These are phyloP conservation scores for Venturia canescens DNA, from an alignment of 1,140 invertebrate genomes.

Conservation along the genomic window DNA sequence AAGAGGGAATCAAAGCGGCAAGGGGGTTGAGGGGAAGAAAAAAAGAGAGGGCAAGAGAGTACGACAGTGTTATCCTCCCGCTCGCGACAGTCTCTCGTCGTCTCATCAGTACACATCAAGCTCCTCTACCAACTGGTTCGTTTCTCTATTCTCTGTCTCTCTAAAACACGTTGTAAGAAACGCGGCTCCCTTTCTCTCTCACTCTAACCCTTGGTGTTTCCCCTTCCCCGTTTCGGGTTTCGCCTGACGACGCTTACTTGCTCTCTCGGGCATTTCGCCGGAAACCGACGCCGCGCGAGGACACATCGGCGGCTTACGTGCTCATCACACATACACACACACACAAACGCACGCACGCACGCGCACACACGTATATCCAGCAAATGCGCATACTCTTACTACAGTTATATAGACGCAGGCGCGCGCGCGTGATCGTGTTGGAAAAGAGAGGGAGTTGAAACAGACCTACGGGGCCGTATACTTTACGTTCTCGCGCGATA, in stretches of 20 bases:
- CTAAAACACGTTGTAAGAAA: neutral
- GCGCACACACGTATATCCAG: slow-evolving; percentile 38
- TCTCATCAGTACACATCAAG: slow-evolving; percentile 51
- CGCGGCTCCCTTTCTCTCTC: slow-evolving; percentile 26
- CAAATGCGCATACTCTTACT: slow-evolving; percentile 47
- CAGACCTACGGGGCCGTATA: neutral
- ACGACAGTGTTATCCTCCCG: slow-evolving; percentile 62
- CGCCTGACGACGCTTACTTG: slow-evolving; percentile 71
- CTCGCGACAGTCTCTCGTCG: slow-evolving; percentile 58
- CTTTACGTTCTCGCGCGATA: slow-evolving; percentile 10
- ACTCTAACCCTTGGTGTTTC: neutral
- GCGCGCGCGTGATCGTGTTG: neutral
- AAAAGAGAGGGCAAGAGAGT: neutral
- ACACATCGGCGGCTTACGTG: slow-evolving; percentile 54
- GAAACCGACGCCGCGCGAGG: slow-evolving; percentile 75
- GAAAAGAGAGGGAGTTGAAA: neutral
- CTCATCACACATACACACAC: slow-evolving; percentile 39
- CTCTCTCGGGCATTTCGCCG: slow-evolving; percentile 75
- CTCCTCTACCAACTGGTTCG: slow-evolving; percentile 64
- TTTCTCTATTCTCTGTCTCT: slow-evolving; percentile 4
- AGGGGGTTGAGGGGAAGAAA: neutral
- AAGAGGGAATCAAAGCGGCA: no score
- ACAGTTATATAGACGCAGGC: neutral
- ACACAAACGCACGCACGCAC: slow-evolving; percentile 48
- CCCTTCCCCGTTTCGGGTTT: slow-evolving; percentile 55